Evolutionary conservation across 2,888 invertebrate species (phyloP).

Genomic region (Spilarctia lutea): DNA sequence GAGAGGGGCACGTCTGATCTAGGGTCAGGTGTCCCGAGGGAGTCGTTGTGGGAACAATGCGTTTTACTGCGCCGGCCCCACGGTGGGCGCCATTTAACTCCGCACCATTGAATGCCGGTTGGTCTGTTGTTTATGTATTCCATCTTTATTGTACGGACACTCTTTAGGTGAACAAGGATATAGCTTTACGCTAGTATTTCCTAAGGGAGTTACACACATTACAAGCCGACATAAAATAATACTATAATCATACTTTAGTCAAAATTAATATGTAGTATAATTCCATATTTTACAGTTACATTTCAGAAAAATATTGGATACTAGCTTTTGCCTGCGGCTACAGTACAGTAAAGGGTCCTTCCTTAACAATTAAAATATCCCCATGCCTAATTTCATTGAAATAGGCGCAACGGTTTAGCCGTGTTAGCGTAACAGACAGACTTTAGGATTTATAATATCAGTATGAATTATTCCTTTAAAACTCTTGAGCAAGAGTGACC

Average conservation of each 20-base stretch:
- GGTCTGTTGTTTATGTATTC: conserved; percentile 14
- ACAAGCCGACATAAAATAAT: background rate
- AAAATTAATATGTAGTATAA: background rate
- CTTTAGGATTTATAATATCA: too few species aligned
- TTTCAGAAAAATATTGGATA: background rate
- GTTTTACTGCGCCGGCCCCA: conserved; percentile 37
- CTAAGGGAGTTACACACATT: background rate
- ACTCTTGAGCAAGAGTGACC: background rate
- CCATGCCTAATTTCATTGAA: too few species aligned
- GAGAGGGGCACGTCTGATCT: conserved; percentile 13
- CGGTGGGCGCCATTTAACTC: conserved; percentile 49
- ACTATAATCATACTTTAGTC: background rate
- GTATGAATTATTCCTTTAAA: too few species aligned
- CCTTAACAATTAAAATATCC: too few species aligned
- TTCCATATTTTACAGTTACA: background rate
- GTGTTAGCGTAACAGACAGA: too few species aligned
- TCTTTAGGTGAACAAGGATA: background rate
- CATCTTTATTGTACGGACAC: conserved; percentile 9
- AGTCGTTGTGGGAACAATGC: conserved; percentile 36
- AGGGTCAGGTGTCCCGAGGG: conserved; percentile 46
- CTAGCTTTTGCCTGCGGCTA: background rate
- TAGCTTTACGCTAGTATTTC: background rate
- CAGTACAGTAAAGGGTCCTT: too few species aligned
- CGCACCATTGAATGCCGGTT: conserved; percentile 1
- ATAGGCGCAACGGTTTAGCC: too few species aligned